Conservation (phyloP, 1,140 invertebrate species). For the Aphelinus atriplicis region DNA sequence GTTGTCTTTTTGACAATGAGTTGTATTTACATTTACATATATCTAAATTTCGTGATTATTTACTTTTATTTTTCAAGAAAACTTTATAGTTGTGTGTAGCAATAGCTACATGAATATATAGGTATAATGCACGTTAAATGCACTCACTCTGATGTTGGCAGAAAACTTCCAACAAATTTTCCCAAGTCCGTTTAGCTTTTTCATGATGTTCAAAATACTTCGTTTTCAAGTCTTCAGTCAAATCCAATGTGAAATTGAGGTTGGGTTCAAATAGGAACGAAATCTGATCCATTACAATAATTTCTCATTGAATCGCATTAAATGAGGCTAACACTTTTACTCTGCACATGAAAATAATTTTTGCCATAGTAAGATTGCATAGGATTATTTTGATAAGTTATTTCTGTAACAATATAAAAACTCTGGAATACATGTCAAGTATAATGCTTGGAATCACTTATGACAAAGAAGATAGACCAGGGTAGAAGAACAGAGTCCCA, state of each 20-base stretch:
- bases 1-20: not conserved
- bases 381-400: no score
- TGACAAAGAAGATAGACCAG: no score
- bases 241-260: constrained; percentile 36
- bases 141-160: constrained; percentile 53
- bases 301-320: constrained; percentile 17
- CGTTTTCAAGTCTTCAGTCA: constrained; percentile 37
- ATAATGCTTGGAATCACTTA: no score
- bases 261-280: constrained; percentile 37
- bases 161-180: constrained; percentile 45
- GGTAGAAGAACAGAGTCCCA: no score
- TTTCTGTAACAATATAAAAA: no score
- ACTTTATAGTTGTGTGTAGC: no score
- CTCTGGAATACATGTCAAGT: no score
- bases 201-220: constrained; percentile 39
- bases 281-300: constrained; percentile 14
- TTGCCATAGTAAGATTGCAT: no score
- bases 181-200: constrained; percentile 39
- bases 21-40: no score
- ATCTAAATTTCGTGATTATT: no score
- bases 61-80: no score
- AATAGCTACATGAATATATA: no score
- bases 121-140: constrained; percentile 1
- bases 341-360: constrained; percentile 30
- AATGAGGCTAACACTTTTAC: constrained; percentile 40